Conservation (phyloP, 2,797 vertebrate species). For the Threskiornis aethiopicus region DNA sequence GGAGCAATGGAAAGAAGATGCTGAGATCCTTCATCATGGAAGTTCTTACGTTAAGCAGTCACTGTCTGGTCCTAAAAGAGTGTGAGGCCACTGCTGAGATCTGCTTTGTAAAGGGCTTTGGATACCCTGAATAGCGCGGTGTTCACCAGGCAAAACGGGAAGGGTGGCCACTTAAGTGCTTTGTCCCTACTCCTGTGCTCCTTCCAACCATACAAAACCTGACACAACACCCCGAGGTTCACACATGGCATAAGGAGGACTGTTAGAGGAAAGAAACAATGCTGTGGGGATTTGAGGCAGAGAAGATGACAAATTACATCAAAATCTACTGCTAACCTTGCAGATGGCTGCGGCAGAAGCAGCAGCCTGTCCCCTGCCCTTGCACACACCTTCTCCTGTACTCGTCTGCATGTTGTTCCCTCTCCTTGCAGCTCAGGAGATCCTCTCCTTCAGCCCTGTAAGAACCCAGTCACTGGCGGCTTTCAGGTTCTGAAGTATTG, state of each 20-base stretch:
- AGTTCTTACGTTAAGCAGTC: not conserved
- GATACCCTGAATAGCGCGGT: not conserved
- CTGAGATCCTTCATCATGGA: not conserved
- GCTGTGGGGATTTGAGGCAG: not conserved
- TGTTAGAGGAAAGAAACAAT: not conserved
- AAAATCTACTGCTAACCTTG: not conserved
- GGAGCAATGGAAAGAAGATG: not conserved
- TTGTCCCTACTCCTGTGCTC: not conserved
- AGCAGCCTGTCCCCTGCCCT: not conserved
- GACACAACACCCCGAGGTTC: fast-evolving
- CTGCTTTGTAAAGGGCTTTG: not conserved
- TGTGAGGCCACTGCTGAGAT: not conserved
- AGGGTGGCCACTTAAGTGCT: not conserved
- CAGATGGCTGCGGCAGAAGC: not conserved
- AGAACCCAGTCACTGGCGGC: not conserved
- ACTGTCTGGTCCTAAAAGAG: not conserved
- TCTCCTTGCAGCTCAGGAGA: not conserved
- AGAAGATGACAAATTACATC: not conserved
- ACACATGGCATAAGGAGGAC: fast-evolving
- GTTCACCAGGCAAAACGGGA: not conserved
- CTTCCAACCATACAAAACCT: not conserved
- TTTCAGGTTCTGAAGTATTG: not conserved
- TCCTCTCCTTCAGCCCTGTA: not conserved
- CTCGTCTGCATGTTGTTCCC: not conserved
- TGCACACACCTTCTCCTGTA: not conserved